Percentiles rank a stretch among this genome's conserved stretches.
Evolutionary conservation across 2,113 vertebrate genomes (phyloP).

Genomic region (Myiagra hebetior): DNA sequence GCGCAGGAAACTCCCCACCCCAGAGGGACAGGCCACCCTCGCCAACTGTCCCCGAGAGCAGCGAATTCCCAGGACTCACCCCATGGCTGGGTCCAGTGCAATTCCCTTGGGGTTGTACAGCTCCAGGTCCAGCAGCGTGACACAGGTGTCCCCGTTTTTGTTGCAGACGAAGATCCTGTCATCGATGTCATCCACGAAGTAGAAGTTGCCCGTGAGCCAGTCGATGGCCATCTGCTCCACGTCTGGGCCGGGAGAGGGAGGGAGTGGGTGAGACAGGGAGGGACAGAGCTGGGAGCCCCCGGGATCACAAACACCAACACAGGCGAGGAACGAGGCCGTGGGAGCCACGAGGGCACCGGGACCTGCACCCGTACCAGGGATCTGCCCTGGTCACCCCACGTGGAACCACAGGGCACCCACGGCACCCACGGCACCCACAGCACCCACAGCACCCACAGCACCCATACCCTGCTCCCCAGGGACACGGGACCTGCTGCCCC

Average conservation of each 20-base stretch:
- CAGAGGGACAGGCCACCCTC: background rate
- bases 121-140: constrained; percentile 93
- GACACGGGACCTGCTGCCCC: background rate
- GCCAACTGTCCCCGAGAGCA: background rate
- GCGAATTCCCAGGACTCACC: constrained; percentile 67
- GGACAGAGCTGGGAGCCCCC: background rate
- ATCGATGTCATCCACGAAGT: constrained; percentile 96
- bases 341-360: accelerated
- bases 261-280: background rate
- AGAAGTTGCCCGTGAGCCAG: constrained; percentile 98
- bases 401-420: background rate
- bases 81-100: constrained; percentile 92
- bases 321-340: accelerated
- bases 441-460: background rate
- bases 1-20: background rate
- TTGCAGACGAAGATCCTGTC: constrained; percentile 97
- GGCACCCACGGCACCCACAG: background rate
- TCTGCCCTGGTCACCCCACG: accelerated
- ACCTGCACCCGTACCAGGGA: accelerated
- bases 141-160: constrained; percentile 89
- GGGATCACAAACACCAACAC: accelerated
- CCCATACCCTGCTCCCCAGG: background rate
- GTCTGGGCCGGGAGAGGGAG: constrained; percentile 62
- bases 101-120: constrained; percentile 97
- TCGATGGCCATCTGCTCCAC: constrained; percentile 99